phyloP scores from a whole-genome alignment of 2,888 invertebrate species.

The Synergus japonicus region DNA sequence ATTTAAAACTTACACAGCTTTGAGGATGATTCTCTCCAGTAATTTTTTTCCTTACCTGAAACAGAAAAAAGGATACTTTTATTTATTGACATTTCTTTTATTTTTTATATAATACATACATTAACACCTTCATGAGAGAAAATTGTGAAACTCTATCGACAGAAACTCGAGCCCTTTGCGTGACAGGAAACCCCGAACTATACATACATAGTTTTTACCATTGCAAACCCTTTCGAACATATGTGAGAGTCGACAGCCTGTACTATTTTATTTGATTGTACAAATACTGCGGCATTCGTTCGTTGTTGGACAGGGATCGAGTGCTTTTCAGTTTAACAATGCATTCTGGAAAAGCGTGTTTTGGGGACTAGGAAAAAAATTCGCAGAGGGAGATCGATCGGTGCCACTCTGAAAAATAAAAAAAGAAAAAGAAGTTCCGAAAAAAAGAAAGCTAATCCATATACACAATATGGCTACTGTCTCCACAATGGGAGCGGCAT shows the following conservation, averaged over 20 bases:
- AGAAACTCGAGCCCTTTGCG: neutral
- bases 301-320: conserved; percentile 2
- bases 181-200: neutral
- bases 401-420: conserved; percentile 45
- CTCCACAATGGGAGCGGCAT: conserved; percentile 53
- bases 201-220: conserved; percentile 48
- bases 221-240: neutral
- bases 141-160: neutral
- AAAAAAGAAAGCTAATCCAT: conserved; percentile 47
- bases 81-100: too few species aligned
- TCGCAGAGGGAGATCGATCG: conserved; percentile 9
- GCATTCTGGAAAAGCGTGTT: neutral
- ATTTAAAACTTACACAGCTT: too few species aligned
- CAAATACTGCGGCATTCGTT: neutral
- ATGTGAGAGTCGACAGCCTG: conserved; percentile 53
- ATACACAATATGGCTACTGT: conserved; percentile 48
- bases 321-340: neutral
- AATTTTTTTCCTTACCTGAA: too few species aligned
- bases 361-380: neutral
- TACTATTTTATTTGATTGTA: conserved; percentile 26
- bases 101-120: too few species aligned
- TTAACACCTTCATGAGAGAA: too few species aligned
- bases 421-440: neutral
- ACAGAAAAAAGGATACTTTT: too few species aligned
- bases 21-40: too few species aligned